Conservation (phyloP, 2,797 vertebrate genomes). For the Borostomias antarcticus region DNA sequence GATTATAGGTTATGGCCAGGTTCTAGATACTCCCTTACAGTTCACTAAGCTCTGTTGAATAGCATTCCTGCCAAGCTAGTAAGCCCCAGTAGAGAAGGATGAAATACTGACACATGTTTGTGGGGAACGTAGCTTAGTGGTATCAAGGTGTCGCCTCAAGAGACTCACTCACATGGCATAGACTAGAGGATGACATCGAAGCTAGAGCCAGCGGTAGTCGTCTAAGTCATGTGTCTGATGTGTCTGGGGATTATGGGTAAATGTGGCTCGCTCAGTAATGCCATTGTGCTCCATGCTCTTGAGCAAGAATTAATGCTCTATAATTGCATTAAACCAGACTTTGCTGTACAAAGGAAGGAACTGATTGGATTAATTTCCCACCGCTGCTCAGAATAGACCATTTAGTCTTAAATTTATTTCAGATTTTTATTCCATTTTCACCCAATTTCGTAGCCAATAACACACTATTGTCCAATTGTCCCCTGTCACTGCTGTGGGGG, state of each 20-base stretch:
- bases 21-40: not conserved
- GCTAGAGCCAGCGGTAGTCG: not conserved
- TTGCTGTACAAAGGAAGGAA: slow-evolving; percentile 46
- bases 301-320: slow-evolving; percentile 41
- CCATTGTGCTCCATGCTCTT: slow-evolving; percentile 34
- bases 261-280: slow-evolving; percentile 49
- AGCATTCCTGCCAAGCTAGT: not conserved
- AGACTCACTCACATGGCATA: slow-evolving; percentile 20
- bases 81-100: not conserved
- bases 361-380: slow-evolving; percentile 47
- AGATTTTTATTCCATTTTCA: not conserved
- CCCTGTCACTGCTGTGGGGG: too few species aligned
- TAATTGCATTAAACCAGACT: slow-evolving; percentile 62
- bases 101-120: not conserved
- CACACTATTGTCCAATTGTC: too few species aligned
- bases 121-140: not conserved
- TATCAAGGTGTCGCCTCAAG: slow-evolving; percentile 8
- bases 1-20: not conserved
- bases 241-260: slow-evolving; percentile 52
- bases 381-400: slow-evolving; percentile 12
- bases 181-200: slow-evolving; percentile 19
- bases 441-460: too few species aligned
- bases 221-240: slow-evolving; percentile 41
- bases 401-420: not conserved
- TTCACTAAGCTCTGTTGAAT: not conserved